phyloP scores from a whole-genome alignment of 2,113 vertebrate species.

The Tragelaphus strepsiceros region DNA sequence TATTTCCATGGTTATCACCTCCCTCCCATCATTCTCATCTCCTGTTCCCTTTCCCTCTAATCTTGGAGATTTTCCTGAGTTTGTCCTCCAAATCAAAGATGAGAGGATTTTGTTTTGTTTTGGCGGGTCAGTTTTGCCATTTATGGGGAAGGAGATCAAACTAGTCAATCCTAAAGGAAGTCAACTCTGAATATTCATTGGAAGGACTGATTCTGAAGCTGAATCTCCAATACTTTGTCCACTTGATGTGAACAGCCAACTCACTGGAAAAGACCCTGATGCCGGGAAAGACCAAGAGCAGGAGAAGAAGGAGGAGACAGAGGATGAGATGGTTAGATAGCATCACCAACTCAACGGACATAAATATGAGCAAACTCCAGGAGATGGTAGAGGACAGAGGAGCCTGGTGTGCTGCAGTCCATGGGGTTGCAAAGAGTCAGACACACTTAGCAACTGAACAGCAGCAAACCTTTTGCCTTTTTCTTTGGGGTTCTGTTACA shows the following conservation, averaged over 20 bases:
- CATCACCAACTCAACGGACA: background rate
- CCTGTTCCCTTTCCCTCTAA: background rate
- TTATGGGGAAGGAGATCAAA: background rate
- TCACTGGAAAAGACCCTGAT: background rate
- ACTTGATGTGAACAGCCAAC: background rate
- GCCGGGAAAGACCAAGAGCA: background rate
- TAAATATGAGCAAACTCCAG: background rate
- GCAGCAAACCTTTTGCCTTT: background rate
- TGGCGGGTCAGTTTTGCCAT: background rate
- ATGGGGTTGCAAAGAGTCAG: background rate
- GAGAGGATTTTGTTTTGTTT: background rate
- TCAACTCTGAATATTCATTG: background rate
- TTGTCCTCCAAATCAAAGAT: conserved; percentile 10
- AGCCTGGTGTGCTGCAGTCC: background rate
- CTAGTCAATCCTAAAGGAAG: background rate
- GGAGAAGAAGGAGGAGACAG: background rate
- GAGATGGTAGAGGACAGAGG: background rate
- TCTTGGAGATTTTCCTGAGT: conserved; percentile 1
- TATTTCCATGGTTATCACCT: conserved; percentile 28
- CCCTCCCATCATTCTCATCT: background rate
- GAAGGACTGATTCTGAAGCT: background rate
- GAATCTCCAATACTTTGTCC: background rate
- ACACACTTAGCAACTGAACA: background rate
- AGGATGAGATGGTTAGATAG: background rate
- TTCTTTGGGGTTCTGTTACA: background rate